Percentiles rank a stretch among this genome's conserved stretches.
phyloP scores from a whole-genome alignment of 2,888 invertebrate genomes.

The Drosophila mimetica region DNA sequence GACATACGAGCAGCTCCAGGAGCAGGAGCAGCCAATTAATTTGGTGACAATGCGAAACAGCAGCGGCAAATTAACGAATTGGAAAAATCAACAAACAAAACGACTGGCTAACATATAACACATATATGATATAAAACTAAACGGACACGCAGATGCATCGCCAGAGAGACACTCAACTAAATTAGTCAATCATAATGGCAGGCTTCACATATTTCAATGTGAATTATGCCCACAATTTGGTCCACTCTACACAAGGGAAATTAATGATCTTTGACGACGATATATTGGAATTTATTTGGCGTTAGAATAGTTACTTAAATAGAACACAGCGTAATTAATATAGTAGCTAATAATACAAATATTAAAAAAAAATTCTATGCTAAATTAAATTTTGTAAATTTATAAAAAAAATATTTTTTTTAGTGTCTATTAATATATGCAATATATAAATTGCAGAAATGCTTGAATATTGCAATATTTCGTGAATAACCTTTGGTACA shows the following conservation, averaged over 20 bases:
- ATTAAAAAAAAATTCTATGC: no score
- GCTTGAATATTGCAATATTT: no score
- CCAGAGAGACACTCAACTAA: slow-evolving; percentile 25
- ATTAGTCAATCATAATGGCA: slow-evolving; percentile 25
- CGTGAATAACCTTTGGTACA: no score
- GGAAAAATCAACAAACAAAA: slow-evolving; percentile 34
- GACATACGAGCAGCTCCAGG: slow-evolving; percentile 6
- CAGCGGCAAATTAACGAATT: slow-evolving; percentile 27
- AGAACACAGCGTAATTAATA: no score
- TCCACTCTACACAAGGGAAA: neutral
- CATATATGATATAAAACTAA: slow-evolving; percentile 1
- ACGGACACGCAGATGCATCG: slow-evolving; percentile 3
- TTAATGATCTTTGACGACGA: neutral
- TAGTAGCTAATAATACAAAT: no score
- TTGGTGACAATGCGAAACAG: slow-evolving; percentile 31
- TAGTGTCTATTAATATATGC: no score
- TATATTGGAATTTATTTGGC: no score
- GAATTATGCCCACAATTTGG: neutral
- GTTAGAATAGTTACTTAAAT: no score
- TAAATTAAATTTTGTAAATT: no score
- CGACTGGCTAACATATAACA: neutral
- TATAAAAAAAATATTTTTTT: no score
- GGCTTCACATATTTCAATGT: slow-evolving; percentile 1
- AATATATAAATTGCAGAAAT: no score
- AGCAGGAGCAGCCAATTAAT: slow-evolving; percentile 40